Evolutionary conservation across 2,797 vertebrate species (phyloP).

Genomic region (Tokudaia muenninki): DNA sequence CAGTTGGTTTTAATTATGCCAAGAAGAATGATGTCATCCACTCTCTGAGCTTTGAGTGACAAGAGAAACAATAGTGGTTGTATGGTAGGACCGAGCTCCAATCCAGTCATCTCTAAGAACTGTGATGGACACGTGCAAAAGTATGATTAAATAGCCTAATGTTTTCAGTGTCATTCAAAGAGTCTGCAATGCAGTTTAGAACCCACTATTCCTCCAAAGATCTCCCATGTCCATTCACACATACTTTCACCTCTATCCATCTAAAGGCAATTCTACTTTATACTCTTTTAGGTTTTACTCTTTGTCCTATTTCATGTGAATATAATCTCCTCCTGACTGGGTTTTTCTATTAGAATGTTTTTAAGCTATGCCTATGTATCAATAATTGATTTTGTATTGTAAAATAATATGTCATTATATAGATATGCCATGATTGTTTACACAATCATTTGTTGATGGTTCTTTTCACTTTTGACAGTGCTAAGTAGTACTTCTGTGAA

Average conservation of each 20-base stretch:
- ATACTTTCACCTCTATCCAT: not conserved
- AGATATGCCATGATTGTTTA: not conserved
- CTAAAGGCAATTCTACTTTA: not conserved
- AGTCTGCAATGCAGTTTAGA: not conserved
- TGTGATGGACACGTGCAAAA: fast-evolving
- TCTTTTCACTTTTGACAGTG: not conserved
- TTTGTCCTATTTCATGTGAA: not conserved
- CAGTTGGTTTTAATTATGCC: not conserved
- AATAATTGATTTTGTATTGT: not conserved
- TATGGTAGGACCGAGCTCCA: not conserved
- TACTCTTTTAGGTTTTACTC: not conserved
- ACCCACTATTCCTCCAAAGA: not conserved
- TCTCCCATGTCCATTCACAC: not conserved
- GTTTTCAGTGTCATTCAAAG: not conserved
- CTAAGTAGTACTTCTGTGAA: not conserved
- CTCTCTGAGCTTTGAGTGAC: not conserved
- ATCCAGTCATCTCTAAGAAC: not conserved
- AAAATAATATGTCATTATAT: not conserved
- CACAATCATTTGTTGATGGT: not conserved
- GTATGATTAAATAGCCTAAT: not conserved
- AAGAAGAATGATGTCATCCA: not conserved
- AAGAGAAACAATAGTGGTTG: not conserved
- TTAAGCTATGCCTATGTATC: not conserved
- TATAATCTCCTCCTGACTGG: not conserved
- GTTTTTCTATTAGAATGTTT: not conserved